Conservation (phyloP, 2,888 invertebrate genomes). For the Schizotus pectinicornis region DNA sequence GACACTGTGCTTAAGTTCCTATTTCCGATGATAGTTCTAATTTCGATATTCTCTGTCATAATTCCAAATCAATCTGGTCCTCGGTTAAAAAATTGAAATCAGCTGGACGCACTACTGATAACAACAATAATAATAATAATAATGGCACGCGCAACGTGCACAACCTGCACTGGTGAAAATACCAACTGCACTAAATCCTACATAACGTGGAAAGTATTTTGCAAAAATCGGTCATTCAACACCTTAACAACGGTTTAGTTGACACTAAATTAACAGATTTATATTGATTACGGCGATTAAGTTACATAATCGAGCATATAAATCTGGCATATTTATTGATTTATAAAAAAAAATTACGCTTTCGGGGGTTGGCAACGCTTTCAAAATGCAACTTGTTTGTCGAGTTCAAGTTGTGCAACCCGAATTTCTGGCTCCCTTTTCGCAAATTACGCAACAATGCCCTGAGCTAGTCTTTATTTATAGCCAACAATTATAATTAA, state of each 20-base stretch:
- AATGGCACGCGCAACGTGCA: constrained; percentile 24
- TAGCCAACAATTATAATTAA: no score
- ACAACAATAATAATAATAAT: constrained; percentile 2
- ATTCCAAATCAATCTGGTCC: constrained; percentile 12
- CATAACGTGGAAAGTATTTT: neutral
- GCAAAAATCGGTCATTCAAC: no score
- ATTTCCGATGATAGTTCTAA: constrained; percentile 54
- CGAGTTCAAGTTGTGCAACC: no score
- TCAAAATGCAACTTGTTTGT: no score
- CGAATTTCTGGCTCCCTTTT: no score
- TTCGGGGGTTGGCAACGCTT: constrained; percentile 14
- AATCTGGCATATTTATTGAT: constrained; percentile 23
- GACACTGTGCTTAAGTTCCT: constrained; percentile 65
- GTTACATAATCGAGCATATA: constrained; percentile 19
- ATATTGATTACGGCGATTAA: constrained; percentile 8
- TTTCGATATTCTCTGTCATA: constrained; percentile 57
- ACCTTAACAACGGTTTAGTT: no score
- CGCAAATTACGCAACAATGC: no score
- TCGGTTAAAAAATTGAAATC: constrained; percentile 16
- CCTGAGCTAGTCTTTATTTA: no score
- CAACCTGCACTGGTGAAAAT: constrained; percentile 21
- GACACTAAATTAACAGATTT: constrained; percentile 12
- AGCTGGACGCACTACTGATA: constrained; percentile 12
- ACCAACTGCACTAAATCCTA: constrained; percentile 7
- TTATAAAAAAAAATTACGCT: constrained; percentile 5